phyloP scores from a whole-genome alignment of 2,797 vertebrate species.

The Pseudomugil tenellus region DNA sequence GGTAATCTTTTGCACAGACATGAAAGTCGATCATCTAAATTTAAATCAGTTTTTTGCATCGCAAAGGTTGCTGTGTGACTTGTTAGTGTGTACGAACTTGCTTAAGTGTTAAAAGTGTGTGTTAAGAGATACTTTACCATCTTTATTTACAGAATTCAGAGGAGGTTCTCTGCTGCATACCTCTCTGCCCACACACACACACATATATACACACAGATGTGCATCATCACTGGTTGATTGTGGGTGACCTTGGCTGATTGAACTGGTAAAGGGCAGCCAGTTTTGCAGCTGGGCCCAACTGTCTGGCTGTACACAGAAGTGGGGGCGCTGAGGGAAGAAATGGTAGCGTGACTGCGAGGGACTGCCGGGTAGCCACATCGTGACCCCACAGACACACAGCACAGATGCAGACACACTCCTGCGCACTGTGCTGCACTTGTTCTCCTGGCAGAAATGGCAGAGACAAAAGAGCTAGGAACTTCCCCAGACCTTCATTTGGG shows the following conservation, averaged over 20 bases:
- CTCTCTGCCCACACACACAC: slow-evolving; percentile 66
- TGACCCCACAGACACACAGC: slow-evolving; percentile 57
- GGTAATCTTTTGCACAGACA: slow-evolving; percentile 55
- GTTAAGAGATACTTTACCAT: slow-evolving; percentile 15
- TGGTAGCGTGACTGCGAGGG: slow-evolving; percentile 73
- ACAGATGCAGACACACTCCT: slow-evolving; percentile 46
- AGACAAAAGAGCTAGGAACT: slow-evolving; percentile 70
- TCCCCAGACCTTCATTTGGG: slow-evolving; percentile 75
- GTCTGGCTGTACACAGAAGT: slow-evolving; percentile 48
- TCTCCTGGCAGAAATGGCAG: slow-evolving; percentile 53
- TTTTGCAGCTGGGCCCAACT: slow-evolving; percentile 67
- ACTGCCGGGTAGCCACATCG: slow-evolving; percentile 42
- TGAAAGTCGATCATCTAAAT: slow-evolving; percentile 60
- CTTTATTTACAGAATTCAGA: slow-evolving; percentile 39
- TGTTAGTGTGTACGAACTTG: slow-evolving; percentile 3
- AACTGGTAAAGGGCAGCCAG: slow-evolving; percentile 68
- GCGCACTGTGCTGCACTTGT: slow-evolving; percentile 82
- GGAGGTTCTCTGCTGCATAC: slow-evolving; percentile 32
- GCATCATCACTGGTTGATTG: slow-evolving; percentile 75
- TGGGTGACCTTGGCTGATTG: slow-evolving; percentile 75
- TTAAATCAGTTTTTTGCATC: slow-evolving; percentile 37
- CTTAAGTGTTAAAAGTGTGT: neutral
- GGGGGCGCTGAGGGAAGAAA: slow-evolving; percentile 46
- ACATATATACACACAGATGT: slow-evolving; percentile 68
- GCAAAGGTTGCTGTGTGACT: slow-evolving; percentile 7